Evolutionary conservation across 37 sponge, comb jelly and placozoan species (phyloP).

Genomic region (Ephydatia muelleri): DNA sequence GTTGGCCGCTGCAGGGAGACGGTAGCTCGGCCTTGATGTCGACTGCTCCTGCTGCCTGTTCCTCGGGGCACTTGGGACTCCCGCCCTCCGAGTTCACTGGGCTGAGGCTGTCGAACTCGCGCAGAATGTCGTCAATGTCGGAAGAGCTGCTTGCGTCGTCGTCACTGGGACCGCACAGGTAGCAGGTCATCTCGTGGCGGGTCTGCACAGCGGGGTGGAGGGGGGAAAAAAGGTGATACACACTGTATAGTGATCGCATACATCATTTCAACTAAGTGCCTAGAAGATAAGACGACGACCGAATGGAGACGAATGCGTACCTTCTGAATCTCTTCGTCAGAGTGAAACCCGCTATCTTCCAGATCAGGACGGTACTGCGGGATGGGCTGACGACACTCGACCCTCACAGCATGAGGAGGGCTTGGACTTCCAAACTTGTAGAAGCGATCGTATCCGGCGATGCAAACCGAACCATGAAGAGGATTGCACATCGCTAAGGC

Average conservation of each 20-base stretch:
- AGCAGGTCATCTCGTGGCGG: slow-evolving; percentile 72
- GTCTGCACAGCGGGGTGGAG: slow-evolving; percentile 47
- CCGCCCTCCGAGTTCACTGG: not conserved
- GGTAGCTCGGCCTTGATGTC: slow-evolving; percentile 54
- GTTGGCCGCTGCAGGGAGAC: slow-evolving; percentile 18
- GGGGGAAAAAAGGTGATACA: not conserved
- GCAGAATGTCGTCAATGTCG: slow-evolving; percentile 59
- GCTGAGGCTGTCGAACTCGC: slow-evolving; percentile 40
- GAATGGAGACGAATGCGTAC: slow-evolving; percentile 13
- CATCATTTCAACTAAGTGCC: too few relatives aligned
- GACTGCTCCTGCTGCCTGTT: not conserved
- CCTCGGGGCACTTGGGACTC: not conserved
- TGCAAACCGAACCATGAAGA: not conserved
- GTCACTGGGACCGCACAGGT: slow-evolving; percentile 56
- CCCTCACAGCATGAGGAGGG: slow-evolving; percentile 27
- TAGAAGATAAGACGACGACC: not conserved
- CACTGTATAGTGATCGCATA: not conserved
- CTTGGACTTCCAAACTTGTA: slow-evolving; percentile 67
- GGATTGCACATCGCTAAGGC: slow-evolving; percentile 29
- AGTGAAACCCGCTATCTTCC: slow-evolving; percentile 68
- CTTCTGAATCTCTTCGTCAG: slow-evolving; percentile 75
- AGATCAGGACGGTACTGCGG: slow-evolving; percentile 34
- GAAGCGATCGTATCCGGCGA: slow-evolving; percentile 36
- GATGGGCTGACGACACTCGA: slow-evolving; percentile 2
- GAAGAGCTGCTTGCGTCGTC: slow-evolving; percentile 51